Percentiles rank a stretch among this genome's conserved stretches.
phyloP scores from a whole-genome alignment of 2,888 invertebrate genomes.

The Pristionchus exspectatus region DNA sequence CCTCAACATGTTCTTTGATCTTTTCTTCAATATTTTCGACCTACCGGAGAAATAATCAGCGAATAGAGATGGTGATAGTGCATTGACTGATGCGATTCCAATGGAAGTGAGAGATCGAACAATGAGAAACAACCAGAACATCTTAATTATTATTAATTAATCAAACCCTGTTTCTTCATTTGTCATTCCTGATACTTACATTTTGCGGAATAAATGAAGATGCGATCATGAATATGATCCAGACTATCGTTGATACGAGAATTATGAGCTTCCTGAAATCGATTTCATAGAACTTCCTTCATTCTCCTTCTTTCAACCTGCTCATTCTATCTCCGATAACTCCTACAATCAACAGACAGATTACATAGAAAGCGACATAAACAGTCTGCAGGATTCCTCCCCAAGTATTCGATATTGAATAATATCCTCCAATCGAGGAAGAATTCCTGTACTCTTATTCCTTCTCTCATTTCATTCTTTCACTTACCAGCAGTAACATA shows the following conservation, averaged over 20 bases:
- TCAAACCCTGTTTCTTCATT: no score
- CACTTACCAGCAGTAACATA: slow-evolving; percentile 41
- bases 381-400: slow-evolving; percentile 37
- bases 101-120: slow-evolving; percentile 44
- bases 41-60: slow-evolving; percentile 52
- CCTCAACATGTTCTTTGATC: background rate
- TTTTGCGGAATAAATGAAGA: slow-evolving; percentile 1
- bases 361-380: slow-evolving; percentile 1
- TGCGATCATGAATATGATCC: slow-evolving; percentile 34
- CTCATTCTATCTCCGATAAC: slow-evolving; percentile 35
- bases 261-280: background rate
- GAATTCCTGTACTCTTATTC: slow-evolving; percentile 12
- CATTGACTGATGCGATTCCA: slow-evolving; percentile 17
- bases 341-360: slow-evolving; percentile 14
- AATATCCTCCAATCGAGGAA: slow-evolving; percentile 11
- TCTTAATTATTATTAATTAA: background rate
- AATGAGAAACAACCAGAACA: slow-evolving; percentile 54
- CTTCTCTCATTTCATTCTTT: background rate
- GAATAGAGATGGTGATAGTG: slow-evolving; percentile 24
- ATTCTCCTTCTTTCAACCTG: background rate
- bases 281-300: no score
- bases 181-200: background rate
- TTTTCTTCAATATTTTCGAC: background rate
- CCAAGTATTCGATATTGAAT: slow-evolving; percentile 39
- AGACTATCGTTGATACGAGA: background rate